Evolutionary conservation across 2,888 invertebrate species (phyloP).

Genomic region (Drosophila nr. perissopoda): DNA sequence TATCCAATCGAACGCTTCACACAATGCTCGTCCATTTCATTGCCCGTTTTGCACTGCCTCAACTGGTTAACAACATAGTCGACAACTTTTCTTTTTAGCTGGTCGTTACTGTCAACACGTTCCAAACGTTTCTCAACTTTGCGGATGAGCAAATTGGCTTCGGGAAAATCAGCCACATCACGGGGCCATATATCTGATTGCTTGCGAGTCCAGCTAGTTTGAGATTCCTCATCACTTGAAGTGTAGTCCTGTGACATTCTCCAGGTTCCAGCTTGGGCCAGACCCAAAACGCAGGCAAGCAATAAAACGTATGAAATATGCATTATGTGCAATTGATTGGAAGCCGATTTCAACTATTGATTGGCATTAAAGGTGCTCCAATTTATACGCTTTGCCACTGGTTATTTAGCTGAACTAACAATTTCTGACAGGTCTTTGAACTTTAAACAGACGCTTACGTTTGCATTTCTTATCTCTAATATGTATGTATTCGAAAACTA

Average conservation of each 20-base stretch:
- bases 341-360: slow-evolving; percentile 3
- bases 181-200: slow-evolving; percentile 57
- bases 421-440: slow-evolving; percentile 6
- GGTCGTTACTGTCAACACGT: slow-evolving; percentile 21
- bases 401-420: slow-evolving; percentile 27
- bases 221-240: slow-evolving; percentile 1
- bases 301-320: slow-evolving; percentile 20
- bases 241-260: slow-evolving; percentile 26
- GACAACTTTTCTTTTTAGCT: slow-evolving; percentile 30
- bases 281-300: slow-evolving; percentile 31
- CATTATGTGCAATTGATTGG: slow-evolving; percentile 31
- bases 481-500: slow-evolving; percentile 20
- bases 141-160: slow-evolving; percentile 58
- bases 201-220: slow-evolving; percentile 42
- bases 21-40: slow-evolving; percentile 59
- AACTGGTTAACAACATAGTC: slow-evolving; percentile 48
- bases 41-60: slow-evolving; percentile 43
- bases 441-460: slow-evolving; percentile 25
- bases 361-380: neutral
- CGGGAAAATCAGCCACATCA: slow-evolving; percentile 57
- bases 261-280: slow-evolving; percentile 44
- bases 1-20: slow-evolving; percentile 62
- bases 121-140: slow-evolving; percentile 70
- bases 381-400: slow-evolving; percentile 33
- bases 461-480: slow-evolving; percentile 7